phyloP scores from a whole-genome alignment of 2,888 invertebrate species.

The Lithophane leautieri region DNA sequence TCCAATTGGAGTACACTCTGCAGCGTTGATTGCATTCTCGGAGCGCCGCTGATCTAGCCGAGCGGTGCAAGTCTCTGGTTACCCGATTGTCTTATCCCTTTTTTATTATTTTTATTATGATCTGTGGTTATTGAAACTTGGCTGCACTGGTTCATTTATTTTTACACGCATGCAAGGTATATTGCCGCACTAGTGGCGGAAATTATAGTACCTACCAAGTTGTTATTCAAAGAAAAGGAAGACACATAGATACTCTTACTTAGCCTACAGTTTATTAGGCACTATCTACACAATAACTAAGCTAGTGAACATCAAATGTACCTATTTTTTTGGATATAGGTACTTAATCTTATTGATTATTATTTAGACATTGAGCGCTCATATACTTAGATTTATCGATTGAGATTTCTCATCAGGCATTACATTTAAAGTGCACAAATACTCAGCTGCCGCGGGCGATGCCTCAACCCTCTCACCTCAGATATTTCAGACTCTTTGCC shows the following conservation, averaged over 20 bases:
- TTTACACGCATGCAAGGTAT: background rate
- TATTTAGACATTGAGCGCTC: slow-evolving; percentile 37
- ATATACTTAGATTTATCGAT: slow-evolving; percentile 43
- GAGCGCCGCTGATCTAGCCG: slow-evolving; percentile 43
- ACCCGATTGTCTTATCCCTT: slow-evolving; percentile 33
- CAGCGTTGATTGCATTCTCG: slow-evolving; percentile 68
- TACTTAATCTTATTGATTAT: slow-evolving; percentile 22
- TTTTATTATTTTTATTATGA: slow-evolving; percentile 52
- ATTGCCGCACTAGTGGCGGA: background rate
- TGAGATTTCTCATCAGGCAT: slow-evolving; percentile 55
- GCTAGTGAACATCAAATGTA: background rate
- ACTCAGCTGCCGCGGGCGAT: slow-evolving; percentile 39
- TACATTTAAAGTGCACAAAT: slow-evolving; percentile 54
- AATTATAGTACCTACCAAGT: background rate
- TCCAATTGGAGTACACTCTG: slow-evolving; percentile 65
- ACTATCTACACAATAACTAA: background rate
- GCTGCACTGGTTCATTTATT: background rate
- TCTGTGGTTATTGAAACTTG: slow-evolving; percentile 35
- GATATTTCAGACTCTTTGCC: slow-evolving; percentile 34
- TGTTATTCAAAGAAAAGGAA: background rate
- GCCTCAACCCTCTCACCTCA: slow-evolving; percentile 41
- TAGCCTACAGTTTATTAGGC: background rate
- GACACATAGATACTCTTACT: background rate
- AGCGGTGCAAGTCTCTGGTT: slow-evolving; percentile 36
- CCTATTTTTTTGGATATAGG: background rate